Evolutionary conservation across 2,113 vertebrate genomes (phyloP), one percentile per base, ranked within the genome.

Genomic region (Oophaga pumilio): DNA sequence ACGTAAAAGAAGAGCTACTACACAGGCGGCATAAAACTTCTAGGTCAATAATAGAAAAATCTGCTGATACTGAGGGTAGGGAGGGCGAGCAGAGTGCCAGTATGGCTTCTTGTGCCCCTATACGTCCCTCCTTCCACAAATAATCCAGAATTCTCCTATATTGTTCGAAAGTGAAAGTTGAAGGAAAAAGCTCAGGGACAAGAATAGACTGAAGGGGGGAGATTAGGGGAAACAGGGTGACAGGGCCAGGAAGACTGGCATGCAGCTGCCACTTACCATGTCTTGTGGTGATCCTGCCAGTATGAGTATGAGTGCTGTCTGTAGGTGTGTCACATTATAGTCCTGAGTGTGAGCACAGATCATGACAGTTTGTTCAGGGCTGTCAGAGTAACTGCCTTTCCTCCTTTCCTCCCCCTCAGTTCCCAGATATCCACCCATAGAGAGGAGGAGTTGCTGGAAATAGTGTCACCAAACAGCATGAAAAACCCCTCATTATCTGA

Each of bases 221-320:
- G 60, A 33, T 1, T 11, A 6, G 24, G 69, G 14, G 69, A 73
- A 43, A 18, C 12, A 43, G 49, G 76, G 22, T 2, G 12, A 50
- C 43, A 12, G 74, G 52, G 74, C 43, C 20, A 52, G 49, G 43
- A 11, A 24, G 33, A 26, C 7, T 14, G 49, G 50, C n/a, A 20
- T n/a, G 49, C 76, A 59, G 76, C 15, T 50, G 24, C 9, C 52
- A 28, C 76, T 79, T 79, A 79, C 76, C 76, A 79, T 79, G 24
- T 8, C 52, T 56, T 26, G 49, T 22, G n/a, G 74, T 52, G 76
- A 79, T 57, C 53, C 76, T 56, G 52, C 53, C 76, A 59, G 76
- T n/a, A 4, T 0, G 12, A 18, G 76, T 57, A 79, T 17, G 8
- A 78, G 53, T 57, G 24, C 53, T 57, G 24, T 10, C 50, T 26